These are phyloP conservation scores for Anaspis maculata DNA, from an alignment of 2,888 invertebrate genomes.

Conservation along the genomic window DNA sequence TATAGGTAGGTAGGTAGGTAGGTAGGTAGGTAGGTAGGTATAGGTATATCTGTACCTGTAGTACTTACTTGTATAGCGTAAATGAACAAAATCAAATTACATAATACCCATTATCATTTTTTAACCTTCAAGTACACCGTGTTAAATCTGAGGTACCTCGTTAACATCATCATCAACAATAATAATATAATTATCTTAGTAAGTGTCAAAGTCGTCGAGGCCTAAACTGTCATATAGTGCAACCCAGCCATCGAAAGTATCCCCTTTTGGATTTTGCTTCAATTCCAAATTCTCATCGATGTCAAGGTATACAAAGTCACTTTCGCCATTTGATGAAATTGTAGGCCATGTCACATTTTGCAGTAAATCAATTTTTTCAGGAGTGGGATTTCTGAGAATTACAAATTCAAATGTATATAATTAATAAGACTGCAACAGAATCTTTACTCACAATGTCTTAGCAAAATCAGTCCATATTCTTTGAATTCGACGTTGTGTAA, in stretches of 20 bases:
- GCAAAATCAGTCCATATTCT: slow-evolving; percentile 54
- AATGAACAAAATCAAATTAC: too few species aligned
- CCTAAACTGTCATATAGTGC: slow-evolving; percentile 14
- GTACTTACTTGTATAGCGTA: too few species aligned
- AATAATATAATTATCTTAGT: slow-evolving; percentile 3
- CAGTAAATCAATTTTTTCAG: slow-evolving; percentile 16
- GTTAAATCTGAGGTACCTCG: too few species aligned
- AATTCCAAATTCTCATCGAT: slow-evolving; percentile 18
- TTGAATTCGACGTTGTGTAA: slow-evolving; percentile 16
- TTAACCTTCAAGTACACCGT: too few species aligned
- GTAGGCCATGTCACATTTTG: slow-evolving; percentile 23
- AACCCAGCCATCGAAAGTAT: slow-evolving; percentile 18
- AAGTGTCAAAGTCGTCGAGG: slow-evolving; percentile 3
- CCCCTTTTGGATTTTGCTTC: slow-evolving; percentile 17
- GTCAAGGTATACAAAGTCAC: slow-evolving; percentile 17
- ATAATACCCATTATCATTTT: too few species aligned
- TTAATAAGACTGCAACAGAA: slow-evolving; percentile 2
- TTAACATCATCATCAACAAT: too few species aligned
- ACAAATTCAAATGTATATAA: not conserved
- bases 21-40: too few species aligned
- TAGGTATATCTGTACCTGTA: too few species aligned
- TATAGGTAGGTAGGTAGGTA: too few species aligned
- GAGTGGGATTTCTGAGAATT: slow-evolving; percentile 33
- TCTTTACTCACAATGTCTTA: slow-evolving; percentile 45
- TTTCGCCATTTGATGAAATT: slow-evolving; percentile 6